phyloP scores from a whole-genome alignment of 2,113 vertebrate species.

The Megatriorchis doriae region DNA sequence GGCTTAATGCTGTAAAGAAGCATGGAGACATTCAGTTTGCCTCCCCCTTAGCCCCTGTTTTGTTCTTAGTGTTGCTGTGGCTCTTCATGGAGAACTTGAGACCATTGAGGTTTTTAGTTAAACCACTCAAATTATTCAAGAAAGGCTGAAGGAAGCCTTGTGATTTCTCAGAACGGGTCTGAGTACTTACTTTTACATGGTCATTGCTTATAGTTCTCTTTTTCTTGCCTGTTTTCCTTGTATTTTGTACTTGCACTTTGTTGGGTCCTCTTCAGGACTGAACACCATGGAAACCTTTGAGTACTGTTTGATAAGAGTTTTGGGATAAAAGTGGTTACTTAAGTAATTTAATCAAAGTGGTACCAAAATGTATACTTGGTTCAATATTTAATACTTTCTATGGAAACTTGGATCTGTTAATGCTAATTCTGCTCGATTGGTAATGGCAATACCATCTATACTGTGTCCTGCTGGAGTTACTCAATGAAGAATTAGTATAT shows the following conservation, averaged over 20 bases:
- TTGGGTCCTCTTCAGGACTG: neutral
- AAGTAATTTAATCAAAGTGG: neutral
- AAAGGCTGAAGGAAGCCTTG: neutral
- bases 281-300: neutral
- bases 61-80: neutral
- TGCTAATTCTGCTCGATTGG: neutral
- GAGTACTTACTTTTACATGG: neutral
- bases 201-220: neutral
- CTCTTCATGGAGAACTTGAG: neutral
- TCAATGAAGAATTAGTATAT: neutral
- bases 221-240: neutral
- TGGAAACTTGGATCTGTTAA: neutral
- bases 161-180: neutral
- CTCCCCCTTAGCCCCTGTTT: rapidly evolving
- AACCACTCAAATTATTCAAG: neutral
- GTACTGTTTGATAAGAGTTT: neutral
- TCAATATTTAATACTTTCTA: neutral
- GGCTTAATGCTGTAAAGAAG: neutral
- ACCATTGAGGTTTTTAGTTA: neutral
- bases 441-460: neutral
- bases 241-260: neutral
- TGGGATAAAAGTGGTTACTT: neutral
- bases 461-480: neutral
- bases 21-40: neutral
- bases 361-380: neutral